Base-by-base conservation (phyloP, 2,113 vertebrate species). In the Chiloscyllium plagiosum region DNA sequence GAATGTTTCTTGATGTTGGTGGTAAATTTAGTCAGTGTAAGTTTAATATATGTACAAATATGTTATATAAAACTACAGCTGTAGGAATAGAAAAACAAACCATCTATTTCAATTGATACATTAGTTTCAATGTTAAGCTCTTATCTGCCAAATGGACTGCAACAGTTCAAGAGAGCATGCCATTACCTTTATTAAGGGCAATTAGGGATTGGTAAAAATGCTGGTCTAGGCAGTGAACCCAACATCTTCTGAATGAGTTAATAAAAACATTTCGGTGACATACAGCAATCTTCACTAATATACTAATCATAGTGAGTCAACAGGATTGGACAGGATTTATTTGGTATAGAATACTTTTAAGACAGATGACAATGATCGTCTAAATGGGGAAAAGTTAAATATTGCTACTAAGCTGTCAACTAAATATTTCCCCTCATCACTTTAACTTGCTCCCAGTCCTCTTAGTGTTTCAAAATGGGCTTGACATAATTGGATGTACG, bases 51-150 rank as follows among this genome's bases (percentile, higher is more conserved):
- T 90, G 87, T 90, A 42, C 37, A 90, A 89, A 56, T 61, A 33
- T 61, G 50, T 90, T 6, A 90, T 65, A 26, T n/a, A 90, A 90
- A 61, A 90, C 24, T 61, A 13, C 42, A 87, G 5, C 85, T 87
- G 85, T n/a, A 90, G 61, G 50, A 89, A 89, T 89, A 89, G 42
- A 89, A 26, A 89, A 26, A 87, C 47, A 87, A 89, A 56, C 17
- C 20, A 83, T 61, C 80, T 22, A 37, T 42, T 29, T 90, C 52
- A 61, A 6, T 90, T 4, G 12, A 20, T 33, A 61, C 56, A 61
- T 90, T 52, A 90, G 33, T 56, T 52, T 50, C 22, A 90, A 52
- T 52, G 87, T 90, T 61, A n/a, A 33, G 33, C 56, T 15, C 19
- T 19, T 12, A 61, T 61, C 0, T 61, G 56, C 56, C 56, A 7